Base-by-base conservation (phyloP, 2,888 invertebrate species). In the Eueremaeus valkanovi region DNA sequence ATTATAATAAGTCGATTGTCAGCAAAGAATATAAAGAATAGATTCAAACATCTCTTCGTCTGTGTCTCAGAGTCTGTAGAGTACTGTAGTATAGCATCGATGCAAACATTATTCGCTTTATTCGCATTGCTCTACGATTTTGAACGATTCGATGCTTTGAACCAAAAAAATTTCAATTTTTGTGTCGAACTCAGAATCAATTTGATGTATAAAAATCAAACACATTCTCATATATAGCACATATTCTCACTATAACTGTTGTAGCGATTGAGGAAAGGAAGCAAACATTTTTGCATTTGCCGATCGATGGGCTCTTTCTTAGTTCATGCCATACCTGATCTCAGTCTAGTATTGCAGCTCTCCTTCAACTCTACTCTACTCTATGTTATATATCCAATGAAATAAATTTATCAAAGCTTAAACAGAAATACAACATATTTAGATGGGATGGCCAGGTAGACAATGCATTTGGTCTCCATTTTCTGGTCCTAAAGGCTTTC, bases 181-280 rank as follows among this genome's bases (percentile, higher is more conserved):
- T 58, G 29, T 58, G 29, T 58, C 27, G 21, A 58, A 16, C 27
- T 58, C 27, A 33, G 63, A 33, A 63, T 63, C 31, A 63, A 63
- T 63, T 63, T 63, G 9, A 3, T 33, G 63, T 58, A 21, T 58
- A 29, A 58, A n/a, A 58, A 58, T 58, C 24, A 58, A 58, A 58
- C 27, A 21, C 27, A 6, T 58, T 58, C 27, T 27, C 31, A 33
- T 11, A 31, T 63, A 31, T 33, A 31, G n/a, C 21, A 66, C 36
- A 31, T 18, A 36, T 66, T 31, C 18, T 36, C 11, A 18, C 13
- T 40, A 11, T n/a, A 66, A 36, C 11, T 36, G 66, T 61, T 36
- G 36, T 8, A 11, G 11, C 11, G 11, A 8, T 8, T 13, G 29
- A 8, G 61, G 18, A 61, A 61, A 29, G 29, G 13, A 18, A 33